A percentile compares a stretch with the other conserved stretches of the same genome.
Conservation (phyloP, 2,113 vertebrate genomes). For the Pachycephala philippinensis region DNA sequence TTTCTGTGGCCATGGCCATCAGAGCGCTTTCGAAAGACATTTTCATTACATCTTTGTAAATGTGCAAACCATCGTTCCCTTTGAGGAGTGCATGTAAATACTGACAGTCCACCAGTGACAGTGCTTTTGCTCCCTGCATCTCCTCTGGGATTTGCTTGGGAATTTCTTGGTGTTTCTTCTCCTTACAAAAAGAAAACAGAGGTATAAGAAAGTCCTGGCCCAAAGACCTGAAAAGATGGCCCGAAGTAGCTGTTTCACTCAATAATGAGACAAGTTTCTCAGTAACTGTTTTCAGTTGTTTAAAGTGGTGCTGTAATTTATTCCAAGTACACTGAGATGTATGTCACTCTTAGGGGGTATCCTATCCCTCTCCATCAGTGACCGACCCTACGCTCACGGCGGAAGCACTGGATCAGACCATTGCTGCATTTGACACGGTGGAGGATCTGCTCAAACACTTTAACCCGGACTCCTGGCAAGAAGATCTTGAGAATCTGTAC, state of each 20-base stretch:
- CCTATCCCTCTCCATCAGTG: slow-evolving; percentile 71
- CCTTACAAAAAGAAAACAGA: not conserved
- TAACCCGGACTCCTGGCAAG: slow-evolving; percentile 89
- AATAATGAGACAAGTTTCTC: not conserved
- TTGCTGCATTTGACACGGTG: slow-evolving; percentile 89
- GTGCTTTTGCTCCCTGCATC: not conserved
- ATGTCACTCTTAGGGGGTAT: slow-evolving; percentile 75
- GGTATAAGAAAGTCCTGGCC: not conserved
- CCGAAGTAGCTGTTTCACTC: not conserved
- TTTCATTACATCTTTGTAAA: not conserved
- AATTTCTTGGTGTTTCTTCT: not conserved
- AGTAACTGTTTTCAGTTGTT: not conserved
- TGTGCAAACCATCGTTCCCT: not conserved
- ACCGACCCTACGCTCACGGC: slow-evolving; percentile 80
- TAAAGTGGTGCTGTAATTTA: not conserved
- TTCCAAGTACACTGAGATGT: slow-evolving; percentile 66
- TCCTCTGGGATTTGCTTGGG: not conserved
- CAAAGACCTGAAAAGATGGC: slow-evolving; percentile 5
- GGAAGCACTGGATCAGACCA: slow-evolving; percentile 83
- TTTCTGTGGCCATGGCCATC: not conserved
- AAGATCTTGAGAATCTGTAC: slow-evolving; percentile 89
- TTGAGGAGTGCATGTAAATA: not conserved
- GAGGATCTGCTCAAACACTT: slow-evolving; percentile 88
- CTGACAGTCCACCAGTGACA: not conserved
- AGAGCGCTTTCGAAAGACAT: not conserved